Evolutionary conservation across 1,140 invertebrate species (phyloP), one percentile per base, ranked within the genome.

Genomic region (Pseudomyrmex cubaensis): DNA sequence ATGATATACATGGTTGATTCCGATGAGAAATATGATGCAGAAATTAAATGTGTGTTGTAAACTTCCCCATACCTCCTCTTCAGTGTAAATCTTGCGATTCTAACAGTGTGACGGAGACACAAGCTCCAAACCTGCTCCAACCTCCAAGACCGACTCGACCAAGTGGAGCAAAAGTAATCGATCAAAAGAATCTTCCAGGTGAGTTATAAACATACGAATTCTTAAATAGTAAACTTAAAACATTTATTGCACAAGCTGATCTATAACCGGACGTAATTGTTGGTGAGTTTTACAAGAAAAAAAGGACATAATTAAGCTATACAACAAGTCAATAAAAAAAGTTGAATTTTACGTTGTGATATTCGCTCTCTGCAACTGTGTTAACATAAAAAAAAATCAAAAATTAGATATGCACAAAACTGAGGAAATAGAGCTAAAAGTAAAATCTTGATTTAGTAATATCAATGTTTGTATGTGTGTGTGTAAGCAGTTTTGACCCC

Each of bases 31-130:
- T 82, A 72, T 46, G 85, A 85, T 91, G 87, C 90, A 90, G 90
- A 90, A 91, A 91, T 84, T 88, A 74, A 84, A 56, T 87, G 66
- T 87, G 35, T 67, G 10, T 59, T 46, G n/a, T 69, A 89, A 84
- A 73, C 78, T 77, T 88, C 89, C 90, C 90, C 87, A 88, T 91
- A 90, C 91, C 89, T 92, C 89, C 86, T 92, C 91, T 92, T 89
- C 89, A 93, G 90, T 91, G 86, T 92, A 90, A 91, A 83, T 91
- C 88, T 93, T 93, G 92, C 87, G 91, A 93, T 93, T 94, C 92
- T 94, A 94, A 94, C 93, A 94, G 94, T 94, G 92, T 93, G 91
- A 93, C 92, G 91, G 92, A 90, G 90, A 93, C 93, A 92, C 92
- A 94, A 92, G 92, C 91, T 82, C 76, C 85, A 84, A 88, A 91